Conservation (phyloP, 2,888 invertebrate species). For the Drosophila meridiana region DNA sequence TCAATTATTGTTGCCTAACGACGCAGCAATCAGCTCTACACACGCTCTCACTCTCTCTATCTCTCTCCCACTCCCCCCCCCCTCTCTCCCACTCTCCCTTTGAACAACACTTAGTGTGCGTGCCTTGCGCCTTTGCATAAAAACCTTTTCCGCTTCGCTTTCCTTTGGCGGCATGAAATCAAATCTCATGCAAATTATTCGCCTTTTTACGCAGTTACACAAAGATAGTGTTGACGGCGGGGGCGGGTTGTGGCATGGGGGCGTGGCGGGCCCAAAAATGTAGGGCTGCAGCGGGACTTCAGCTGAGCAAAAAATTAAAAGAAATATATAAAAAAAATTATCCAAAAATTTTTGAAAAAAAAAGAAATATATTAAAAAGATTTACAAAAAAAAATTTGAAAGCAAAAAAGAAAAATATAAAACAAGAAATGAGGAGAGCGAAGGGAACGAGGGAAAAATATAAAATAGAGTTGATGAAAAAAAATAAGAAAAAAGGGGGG, state of each 20-base stretch:
- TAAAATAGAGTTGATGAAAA: no score
- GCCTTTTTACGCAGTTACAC: slow-evolving; percentile 74
- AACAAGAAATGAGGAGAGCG: no score
- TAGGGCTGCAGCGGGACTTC: background rate
- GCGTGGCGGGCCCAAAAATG: background rate
- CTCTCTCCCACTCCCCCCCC: no score
- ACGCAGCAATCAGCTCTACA: background rate
- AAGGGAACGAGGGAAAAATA: no score
- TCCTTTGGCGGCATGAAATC: slow-evolving; percentile 61
- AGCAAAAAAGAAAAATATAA: no score
- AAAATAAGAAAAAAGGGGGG: no score
- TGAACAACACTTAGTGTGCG: slow-evolving; percentile 19
- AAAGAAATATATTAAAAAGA: background rate
- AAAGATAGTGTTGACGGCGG: slow-evolving; percentile 30
- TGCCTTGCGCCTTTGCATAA: slow-evolving; percentile 3
- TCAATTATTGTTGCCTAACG: slow-evolving; percentile 12
- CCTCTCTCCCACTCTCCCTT: background rate
- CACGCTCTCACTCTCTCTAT: background rate
- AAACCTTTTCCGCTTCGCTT: slow-evolving; percentile 34
- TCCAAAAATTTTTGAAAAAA: background rate
- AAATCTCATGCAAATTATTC: slow-evolving; percentile 78
- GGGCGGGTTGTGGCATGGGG: background rate
- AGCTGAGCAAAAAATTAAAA: background rate
- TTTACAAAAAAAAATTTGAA: background rate
- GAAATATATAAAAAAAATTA: background rate